These are phyloP conservation scores for Drosophila orena DNA, from an alignment of 1,140 invertebrate species.

Conservation along the genomic window DNA sequence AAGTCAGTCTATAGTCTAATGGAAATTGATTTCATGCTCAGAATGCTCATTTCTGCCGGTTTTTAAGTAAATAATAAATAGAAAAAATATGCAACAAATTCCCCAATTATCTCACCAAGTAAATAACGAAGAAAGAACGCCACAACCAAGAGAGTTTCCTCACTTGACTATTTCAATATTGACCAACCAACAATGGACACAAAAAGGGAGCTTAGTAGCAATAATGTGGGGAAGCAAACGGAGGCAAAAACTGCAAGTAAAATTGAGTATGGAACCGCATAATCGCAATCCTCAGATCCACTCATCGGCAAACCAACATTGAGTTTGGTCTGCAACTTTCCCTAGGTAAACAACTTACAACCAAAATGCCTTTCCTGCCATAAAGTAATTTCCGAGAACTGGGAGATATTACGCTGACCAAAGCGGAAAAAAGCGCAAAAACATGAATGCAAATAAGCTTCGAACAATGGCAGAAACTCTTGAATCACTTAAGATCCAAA, in stretches of 20 bases:
- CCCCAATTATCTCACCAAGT: neutral
- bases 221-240: slow-evolving; percentile 28
- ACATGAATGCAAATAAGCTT: slow-evolving; percentile 74
- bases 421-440: slow-evolving; percentile 37
- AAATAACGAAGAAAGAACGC: slow-evolving; percentile 9
- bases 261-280: neutral
- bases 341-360: slow-evolving; percentile 31
- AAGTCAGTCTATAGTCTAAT: slow-evolving; percentile 55
- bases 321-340: slow-evolving; percentile 36
- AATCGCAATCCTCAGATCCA: slow-evolving; percentile 10
- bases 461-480: slow-evolving; percentile 48
- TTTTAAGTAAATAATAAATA: neutral
- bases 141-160: slow-evolving; percentile 14
- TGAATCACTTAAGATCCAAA: slow-evolving; percentile 36
- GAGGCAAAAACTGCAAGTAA: neutral
- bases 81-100: neutral
- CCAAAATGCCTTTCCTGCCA: slow-evolving; percentile 16
- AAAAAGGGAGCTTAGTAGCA: neutral
- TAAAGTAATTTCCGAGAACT: slow-evolving; percentile 16
- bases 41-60: too few species aligned
- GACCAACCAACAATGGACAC: slow-evolving; percentile 18
- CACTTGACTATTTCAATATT: slow-evolving; percentile 63
- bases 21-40: slow-evolving; percentile 68
- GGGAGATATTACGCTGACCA: slow-evolving; percentile 20
- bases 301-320: slow-evolving; percentile 26